phyloP scores from a whole-genome alignment of 1,140 invertebrate species.

The Diploscapter pachys region DNA sequence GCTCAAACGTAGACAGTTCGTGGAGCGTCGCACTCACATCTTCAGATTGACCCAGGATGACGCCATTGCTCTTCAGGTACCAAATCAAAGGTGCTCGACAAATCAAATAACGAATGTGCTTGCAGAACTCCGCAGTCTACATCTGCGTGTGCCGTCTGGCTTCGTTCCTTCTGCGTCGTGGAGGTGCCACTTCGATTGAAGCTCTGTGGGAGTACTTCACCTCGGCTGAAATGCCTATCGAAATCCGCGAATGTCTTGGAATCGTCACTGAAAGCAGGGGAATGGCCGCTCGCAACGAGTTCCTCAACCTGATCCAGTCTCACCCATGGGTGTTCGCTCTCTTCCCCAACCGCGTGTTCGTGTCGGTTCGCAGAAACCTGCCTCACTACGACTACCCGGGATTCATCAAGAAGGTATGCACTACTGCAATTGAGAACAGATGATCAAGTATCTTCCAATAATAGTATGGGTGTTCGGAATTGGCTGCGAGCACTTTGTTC shows the following conservation, averaged over 20 bases:
- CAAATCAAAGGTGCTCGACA: too few relatives aligned
- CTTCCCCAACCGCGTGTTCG: conserved; percentile 55
- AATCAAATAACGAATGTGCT: neutral
- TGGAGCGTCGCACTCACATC: conserved; percentile 56
- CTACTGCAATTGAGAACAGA: too few relatives aligned
- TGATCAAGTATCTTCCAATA: too few relatives aligned
- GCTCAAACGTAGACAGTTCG: conserved; percentile 54
- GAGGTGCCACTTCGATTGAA: conserved; percentile 54
- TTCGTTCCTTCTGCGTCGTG: conserved; percentile 48
- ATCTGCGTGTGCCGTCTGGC: conserved; percentile 45
- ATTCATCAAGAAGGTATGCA: conserved; percentile 44
- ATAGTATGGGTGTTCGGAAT: too few relatives aligned
- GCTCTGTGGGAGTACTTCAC: conserved; percentile 50
- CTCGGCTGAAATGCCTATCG: conserved; percentile 36
- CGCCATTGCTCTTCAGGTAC: conserved; percentile 24
- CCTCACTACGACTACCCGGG: conserved; percentile 52
- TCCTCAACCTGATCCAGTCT: conserved; percentile 46
- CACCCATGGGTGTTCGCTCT: conserved; percentile 56
- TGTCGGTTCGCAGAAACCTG: conserved; percentile 56
- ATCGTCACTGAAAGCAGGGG: conserved; percentile 29
- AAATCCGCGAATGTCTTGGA: conserved; percentile 38
- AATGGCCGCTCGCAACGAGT: conserved; percentile 40
- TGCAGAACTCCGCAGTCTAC: conserved; percentile 52
- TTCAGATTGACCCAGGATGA: conserved; percentile 37
- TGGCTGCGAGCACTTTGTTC: neutral